These are phyloP conservation scores for Emmelina monodactyla DNA, from an alignment of 2,888 invertebrate genomes.

Conservation along the genomic window DNA sequence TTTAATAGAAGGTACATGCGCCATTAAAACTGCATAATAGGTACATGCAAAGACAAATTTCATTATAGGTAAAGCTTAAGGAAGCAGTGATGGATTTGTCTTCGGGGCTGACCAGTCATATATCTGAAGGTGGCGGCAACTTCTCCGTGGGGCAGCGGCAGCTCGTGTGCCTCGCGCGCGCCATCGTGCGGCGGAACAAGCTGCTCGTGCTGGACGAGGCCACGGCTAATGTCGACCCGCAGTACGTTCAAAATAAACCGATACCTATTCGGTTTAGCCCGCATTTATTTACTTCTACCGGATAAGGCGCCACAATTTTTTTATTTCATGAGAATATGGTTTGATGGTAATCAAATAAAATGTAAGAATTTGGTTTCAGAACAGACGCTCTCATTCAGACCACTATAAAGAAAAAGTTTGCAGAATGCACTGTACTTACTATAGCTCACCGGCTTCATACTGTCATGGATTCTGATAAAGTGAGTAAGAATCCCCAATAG, in stretches of 20 bases:
- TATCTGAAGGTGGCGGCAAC: constrained; percentile 80
- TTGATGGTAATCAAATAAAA: too few relatives aligned
- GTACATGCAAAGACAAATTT: too few relatives aligned
- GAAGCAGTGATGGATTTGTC: constrained; percentile 70
- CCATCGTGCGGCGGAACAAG: constrained; percentile 66
- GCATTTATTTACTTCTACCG: too few relatives aligned
- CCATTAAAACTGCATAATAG: too few relatives aligned
- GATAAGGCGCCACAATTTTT: too few relatives aligned
- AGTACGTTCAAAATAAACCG: constrained; percentile 53
- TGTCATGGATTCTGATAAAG: constrained; percentile 86
- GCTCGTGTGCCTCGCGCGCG: constrained; percentile 71
- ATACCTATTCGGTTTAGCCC: too few relatives aligned
- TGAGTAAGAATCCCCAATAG: too few relatives aligned
- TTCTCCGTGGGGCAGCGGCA: constrained; percentile 80
- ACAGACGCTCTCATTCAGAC: constrained; percentile 81
- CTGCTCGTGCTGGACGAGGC: constrained; percentile 80
- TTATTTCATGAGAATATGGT: too few relatives aligned
- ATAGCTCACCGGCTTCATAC: constrained; percentile 88
- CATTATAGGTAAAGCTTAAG: constrained; percentile 76
- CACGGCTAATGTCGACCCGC: constrained; percentile 84
- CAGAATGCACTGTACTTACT: constrained; percentile 81
- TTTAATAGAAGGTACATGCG: too few relatives aligned
- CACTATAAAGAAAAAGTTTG: constrained; percentile 79
- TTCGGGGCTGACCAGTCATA: constrained; percentile 72
- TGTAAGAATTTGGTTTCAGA: too few relatives aligned